Conservation (phyloP, 2,113 vertebrate species). For the Baryphthengus martii region DNA sequence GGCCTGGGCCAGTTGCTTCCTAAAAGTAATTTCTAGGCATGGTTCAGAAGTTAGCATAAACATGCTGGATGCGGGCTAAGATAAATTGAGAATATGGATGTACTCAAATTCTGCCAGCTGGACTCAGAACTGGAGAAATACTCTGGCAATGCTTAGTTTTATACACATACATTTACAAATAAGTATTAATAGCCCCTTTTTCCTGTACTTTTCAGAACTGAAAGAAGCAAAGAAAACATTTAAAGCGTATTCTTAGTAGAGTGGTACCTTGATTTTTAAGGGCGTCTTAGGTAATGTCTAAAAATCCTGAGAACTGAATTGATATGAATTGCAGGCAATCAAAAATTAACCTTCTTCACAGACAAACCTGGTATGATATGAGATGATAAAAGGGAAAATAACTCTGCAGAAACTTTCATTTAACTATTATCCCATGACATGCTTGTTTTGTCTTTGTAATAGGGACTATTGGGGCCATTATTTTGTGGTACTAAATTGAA, state of each 20-base stretch:
- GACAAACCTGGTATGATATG: background rate
- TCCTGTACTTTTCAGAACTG: background rate
- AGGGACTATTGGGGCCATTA: background rate
- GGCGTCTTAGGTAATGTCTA: background rate
- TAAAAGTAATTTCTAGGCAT: background rate
- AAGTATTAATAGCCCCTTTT: background rate
- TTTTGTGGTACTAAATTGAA: background rate
- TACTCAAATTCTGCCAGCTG: constrained; percentile 26
- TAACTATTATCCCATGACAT: background rate
- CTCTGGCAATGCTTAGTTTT: background rate
- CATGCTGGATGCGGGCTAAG: background rate
- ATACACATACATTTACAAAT: background rate
- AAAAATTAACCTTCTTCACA: background rate
- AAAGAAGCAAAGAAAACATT: background rate
- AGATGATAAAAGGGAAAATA: background rate
- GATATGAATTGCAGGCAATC: background rate
- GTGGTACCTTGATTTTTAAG: background rate
- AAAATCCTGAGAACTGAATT: background rate
- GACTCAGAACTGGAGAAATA: background rate
- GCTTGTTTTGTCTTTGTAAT: background rate
- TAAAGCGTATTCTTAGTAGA: background rate
- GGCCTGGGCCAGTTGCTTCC: background rate
- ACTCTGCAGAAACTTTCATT: background rate
- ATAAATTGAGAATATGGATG: background rate
- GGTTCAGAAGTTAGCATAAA: background rate